Evolutionary conservation across 2,888 invertebrate genomes (phyloP).

Genomic region (Hesperia comma): DNA sequence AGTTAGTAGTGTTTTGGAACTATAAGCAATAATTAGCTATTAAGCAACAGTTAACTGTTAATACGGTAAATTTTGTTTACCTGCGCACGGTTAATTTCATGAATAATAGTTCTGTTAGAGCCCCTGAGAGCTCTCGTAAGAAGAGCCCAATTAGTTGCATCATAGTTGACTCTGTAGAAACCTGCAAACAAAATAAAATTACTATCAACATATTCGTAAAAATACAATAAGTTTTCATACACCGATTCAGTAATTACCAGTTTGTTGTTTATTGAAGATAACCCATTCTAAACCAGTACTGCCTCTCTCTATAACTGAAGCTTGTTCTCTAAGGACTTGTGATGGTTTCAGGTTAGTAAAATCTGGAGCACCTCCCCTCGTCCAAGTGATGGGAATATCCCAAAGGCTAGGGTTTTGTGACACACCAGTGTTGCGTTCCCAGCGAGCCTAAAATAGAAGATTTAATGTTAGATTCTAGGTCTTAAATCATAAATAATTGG

Average conservation of each 20-base stretch:
- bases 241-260: conserved; percentile 66
- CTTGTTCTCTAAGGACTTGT: conserved; percentile 54
- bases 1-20: too few relatives aligned
- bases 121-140: conserved; percentile 76
- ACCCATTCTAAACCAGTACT: conserved; percentile 80
- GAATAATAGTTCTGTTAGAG: conserved; percentile 73
- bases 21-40: too few relatives aligned
- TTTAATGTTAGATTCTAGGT: background rate
- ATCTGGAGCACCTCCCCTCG: conserved; percentile 63
- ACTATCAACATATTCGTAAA: background rate
- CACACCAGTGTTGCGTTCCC: conserved; percentile 60
- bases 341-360: conserved; percentile 71
- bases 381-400: conserved; percentile 77
- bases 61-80: conserved; percentile 58
- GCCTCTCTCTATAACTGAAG: conserved; percentile 56
- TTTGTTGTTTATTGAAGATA: conserved; percentile 85
- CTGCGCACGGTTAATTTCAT: conserved; percentile 87
- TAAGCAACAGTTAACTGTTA: too few relatives aligned
- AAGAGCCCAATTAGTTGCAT: conserved; percentile 81
- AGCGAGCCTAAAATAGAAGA: conserved; percentile 59
- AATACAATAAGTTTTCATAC: background rate
- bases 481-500: too few relatives aligned
- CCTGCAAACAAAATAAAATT: conserved; percentile 61
- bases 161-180: conserved; percentile 86
- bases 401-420: conserved; percentile 57